phyloP scores from a whole-genome alignment of 2,113 vertebrate species.

The Lonchura striata region DNA sequence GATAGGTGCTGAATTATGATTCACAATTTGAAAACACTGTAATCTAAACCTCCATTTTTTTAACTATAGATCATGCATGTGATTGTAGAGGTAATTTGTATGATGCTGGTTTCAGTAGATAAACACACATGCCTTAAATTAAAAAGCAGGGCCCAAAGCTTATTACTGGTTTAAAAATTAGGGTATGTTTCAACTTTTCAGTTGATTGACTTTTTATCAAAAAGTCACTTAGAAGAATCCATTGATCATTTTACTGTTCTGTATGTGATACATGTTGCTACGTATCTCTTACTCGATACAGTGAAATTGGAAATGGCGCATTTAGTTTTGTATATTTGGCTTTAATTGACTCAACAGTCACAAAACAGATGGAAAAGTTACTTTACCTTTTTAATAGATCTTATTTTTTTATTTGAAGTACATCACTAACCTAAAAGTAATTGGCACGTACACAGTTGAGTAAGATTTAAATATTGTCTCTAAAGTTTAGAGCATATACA shows the following conservation, averaged over 20 bases:
- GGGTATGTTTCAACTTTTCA: constrained; percentile 65
- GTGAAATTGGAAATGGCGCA: constrained; percentile 47
- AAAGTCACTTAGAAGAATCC: constrained; percentile 64
- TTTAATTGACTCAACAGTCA: constrained; percentile 55
- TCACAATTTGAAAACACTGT: constrained; percentile 79
- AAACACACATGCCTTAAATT: constrained; percentile 86
- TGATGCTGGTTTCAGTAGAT: constrained; percentile 70
- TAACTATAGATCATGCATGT: constrained; percentile 77
- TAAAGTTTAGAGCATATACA: constrained; percentile 51
- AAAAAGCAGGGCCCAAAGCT: constrained; percentile 80
- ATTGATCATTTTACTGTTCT: constrained; percentile 47
- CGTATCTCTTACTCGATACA: constrained; percentile 30
- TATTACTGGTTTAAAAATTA: constrained; percentile 69
- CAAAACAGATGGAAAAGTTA: constrained; percentile 54
- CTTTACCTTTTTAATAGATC: constrained; percentile 75
- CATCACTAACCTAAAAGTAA: constrained; percentile 60
- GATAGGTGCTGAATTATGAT: constrained; percentile 84
- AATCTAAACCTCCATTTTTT: constrained; percentile 74
- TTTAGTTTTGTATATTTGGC: constrained; percentile 67
- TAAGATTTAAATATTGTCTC: constrained; percentile 63
- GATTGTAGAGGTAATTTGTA: constrained; percentile 79
- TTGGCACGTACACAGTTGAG: constrained; percentile 50
- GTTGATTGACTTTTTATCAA: constrained; percentile 66
- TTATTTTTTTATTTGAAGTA: constrained; percentile 80
- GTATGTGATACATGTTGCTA: neutral